phyloP scores from a whole-genome alignment of 2,797 vertebrate species.

The Moxostoma hubbsi region DNA sequence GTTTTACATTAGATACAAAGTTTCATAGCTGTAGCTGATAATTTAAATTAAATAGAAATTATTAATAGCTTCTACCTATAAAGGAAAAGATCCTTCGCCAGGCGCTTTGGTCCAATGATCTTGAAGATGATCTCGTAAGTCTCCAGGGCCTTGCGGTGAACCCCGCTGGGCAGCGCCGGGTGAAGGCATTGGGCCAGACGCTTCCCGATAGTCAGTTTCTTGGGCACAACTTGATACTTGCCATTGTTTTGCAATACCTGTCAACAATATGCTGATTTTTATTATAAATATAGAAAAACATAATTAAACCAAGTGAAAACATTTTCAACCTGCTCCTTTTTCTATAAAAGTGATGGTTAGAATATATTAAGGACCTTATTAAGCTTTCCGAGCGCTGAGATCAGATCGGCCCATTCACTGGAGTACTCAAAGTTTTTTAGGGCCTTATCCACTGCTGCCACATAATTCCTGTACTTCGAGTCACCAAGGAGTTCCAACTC shows the following conservation, averaged over 20 bases:
- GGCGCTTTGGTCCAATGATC: slow-evolving; percentile 96
- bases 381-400: slow-evolving; percentile 97
- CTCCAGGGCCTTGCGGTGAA: slow-evolving; percentile 97
- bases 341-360: not conserved
- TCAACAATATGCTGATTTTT: not conserved
- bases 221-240: slow-evolving; percentile 97
- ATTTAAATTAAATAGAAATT: no score
- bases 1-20: not conserved
- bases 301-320: not conserved
- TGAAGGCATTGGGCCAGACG: slow-evolving; percentile 96
- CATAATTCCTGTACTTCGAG: slow-evolving; percentile 99
- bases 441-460: slow-evolving; percentile 97
- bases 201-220: slow-evolving; percentile 96
- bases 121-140: slow-evolving; percentile 99
- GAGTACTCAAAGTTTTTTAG: slow-evolving; percentile 99
- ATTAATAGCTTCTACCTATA: slow-evolving; percentile 84
- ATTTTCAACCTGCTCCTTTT: not conserved
- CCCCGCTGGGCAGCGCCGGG: slow-evolving; percentile 96
- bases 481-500: slow-evolving; percentile 96
- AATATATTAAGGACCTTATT: slow-evolving; percentile 85
- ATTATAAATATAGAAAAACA: not conserved
- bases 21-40: not conserved
- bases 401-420: slow-evolving; percentile 98
- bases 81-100: slow-evolving; percentile 98
- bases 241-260: slow-evolving; percentile 98